phyloP scores from a whole-genome alignment of 2,888 invertebrate species.

The Netelia virgata region DNA sequence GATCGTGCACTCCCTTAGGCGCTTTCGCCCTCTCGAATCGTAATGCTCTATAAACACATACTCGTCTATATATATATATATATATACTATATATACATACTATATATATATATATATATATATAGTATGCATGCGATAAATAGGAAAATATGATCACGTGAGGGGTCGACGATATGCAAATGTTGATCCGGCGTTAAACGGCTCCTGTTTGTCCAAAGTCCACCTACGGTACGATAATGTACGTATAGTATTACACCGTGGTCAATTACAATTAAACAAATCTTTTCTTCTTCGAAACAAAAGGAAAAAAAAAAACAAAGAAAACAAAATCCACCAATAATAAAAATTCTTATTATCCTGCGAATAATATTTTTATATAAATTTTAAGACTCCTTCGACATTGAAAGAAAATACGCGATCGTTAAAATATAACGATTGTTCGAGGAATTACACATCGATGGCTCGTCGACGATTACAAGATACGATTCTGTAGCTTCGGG shows the following conservation, averaged over 20 bases:
- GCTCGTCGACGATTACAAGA: constrained; percentile 22
- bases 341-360: no score
- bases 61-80: constrained; percentile 7
- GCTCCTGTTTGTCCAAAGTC: constrained; percentile 53
- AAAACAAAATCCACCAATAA: no score
- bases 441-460: constrained; percentile 29
- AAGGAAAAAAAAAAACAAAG: no score
- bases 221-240: constrained; percentile 16
- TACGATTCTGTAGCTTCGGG: constrained; percentile 16
- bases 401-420: no score
- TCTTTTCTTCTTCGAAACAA: no score
- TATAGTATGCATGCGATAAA: background rate
- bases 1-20: constrained; percentile 61
- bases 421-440: no score
- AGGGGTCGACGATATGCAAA: constrained; percentile 75
- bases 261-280: constrained; percentile 51
- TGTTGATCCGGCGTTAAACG: constrained; percentile 77
- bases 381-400: no score
- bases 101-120: constrained; percentile 6
- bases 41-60: constrained; percentile 4
- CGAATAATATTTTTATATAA: constrained; percentile 32
- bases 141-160: background rate
- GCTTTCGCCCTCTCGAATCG: constrained; percentile 55
- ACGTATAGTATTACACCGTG: constrained; percentile 43
- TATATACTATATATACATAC: background rate